These are phyloP conservation scores for Chaetorhynchus papuensis DNA, from an alignment of 2,113 vertebrate genomes.

Conservation along the genomic window DNA sequence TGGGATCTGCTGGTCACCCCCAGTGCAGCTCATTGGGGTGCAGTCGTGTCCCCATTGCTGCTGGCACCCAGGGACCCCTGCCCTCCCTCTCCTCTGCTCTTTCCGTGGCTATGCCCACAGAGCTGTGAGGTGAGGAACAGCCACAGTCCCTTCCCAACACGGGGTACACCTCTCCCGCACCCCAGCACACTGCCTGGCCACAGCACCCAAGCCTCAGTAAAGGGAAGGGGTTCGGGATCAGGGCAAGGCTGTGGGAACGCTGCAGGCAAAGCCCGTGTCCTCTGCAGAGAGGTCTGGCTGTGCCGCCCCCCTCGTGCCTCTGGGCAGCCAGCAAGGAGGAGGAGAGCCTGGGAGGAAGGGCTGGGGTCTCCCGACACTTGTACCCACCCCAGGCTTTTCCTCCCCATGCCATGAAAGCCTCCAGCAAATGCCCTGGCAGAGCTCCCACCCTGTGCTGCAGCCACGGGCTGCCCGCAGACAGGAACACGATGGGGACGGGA, in stretches of 20 bases:
- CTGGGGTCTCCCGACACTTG: neutral
- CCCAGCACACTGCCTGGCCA: neutral
- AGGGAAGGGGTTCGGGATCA: fast-evolving
- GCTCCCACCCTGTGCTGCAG: neutral
- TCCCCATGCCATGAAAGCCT: fast-evolving
- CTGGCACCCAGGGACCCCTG: neutral
- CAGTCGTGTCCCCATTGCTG: fast-evolving
- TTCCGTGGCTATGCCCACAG: fast-evolving
- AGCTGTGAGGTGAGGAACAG: neutral
- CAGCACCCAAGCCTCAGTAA: fast-evolving
- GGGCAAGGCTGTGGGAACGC: fast-evolving
- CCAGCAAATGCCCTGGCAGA: neutral
- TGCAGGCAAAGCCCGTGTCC: neutral
- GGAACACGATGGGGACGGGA: fast-evolving
- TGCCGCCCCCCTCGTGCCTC: fast-evolving
- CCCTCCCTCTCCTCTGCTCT: neutral
- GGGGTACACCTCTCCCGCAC: neutral
- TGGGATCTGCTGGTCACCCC: neutral
- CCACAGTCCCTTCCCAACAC: neutral
- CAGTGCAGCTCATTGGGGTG: neutral
- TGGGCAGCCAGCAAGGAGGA: neutral
- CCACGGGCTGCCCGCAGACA: neutral
- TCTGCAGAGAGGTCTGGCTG: neutral
- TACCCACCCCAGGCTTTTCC: neutral
- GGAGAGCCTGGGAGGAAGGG: neutral